Percentiles rank a stretch among this genome's conserved stretches.
These are phyloP conservation scores for Mesitornis unicolor DNA, from an alignment of 2,113 vertebrate species.

Conservation along the genomic window DNA sequence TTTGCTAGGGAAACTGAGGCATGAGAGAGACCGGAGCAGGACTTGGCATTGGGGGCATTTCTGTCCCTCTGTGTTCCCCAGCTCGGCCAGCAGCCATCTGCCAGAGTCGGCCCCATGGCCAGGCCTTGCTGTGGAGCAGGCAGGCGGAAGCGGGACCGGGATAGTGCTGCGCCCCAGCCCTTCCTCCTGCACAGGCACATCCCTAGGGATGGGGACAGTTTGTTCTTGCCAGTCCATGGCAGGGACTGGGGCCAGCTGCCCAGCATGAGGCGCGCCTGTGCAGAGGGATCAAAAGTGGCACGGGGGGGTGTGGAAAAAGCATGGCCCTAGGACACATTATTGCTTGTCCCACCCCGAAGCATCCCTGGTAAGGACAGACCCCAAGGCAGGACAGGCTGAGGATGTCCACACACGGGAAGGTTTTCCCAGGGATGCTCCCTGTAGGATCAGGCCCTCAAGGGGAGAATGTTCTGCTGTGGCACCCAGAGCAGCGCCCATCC, in stretches of 20 bases:
- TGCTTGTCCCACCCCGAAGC: fast-evolving
- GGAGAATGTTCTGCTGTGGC: fast-evolving
- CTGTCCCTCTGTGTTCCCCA: not conserved
- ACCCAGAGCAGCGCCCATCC: not conserved
- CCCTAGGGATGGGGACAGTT: not conserved
- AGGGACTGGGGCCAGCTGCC: not conserved
- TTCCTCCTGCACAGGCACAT: constrained; percentile 2
- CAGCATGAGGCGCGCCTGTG: fast-evolving
- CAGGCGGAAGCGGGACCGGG: not conserved
- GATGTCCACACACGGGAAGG: fast-evolving
- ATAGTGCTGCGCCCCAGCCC: constrained; percentile 6
- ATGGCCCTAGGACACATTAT: not conserved
- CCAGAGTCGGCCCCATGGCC: not conserved
- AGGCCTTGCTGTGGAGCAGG: not conserved
- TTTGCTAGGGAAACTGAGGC: constrained; percentile 4
- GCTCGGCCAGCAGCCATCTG: not conserved
- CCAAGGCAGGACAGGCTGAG: not conserved
- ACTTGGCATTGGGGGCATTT: not conserved
- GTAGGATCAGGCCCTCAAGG: not conserved
- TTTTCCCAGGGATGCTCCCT: not conserved
- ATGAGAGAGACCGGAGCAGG: not conserved
- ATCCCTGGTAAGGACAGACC: not conserved
- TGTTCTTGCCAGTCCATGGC: not conserved
- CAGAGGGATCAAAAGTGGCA: not conserved
- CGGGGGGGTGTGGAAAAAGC: fast-evolving